Evolutionary conservation across 1,140 invertebrate genomes (phyloP).

Genomic region (Drosophila subobscura): DNA sequence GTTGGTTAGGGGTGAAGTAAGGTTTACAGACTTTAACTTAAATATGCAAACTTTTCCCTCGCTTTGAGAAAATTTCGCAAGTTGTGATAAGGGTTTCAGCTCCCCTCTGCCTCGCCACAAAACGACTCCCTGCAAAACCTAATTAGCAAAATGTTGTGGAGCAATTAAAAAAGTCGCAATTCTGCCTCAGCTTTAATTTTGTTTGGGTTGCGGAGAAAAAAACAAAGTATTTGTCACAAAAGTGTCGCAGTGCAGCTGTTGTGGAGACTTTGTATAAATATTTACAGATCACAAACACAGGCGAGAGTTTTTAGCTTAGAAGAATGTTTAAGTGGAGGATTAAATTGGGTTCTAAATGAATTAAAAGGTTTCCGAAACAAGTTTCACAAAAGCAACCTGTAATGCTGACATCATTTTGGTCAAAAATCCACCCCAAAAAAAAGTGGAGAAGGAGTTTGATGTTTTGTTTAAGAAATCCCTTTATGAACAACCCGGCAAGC

Average conservation of each 20-base stretch:
- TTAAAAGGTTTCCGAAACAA: background rate
- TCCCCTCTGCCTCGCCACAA: no score
- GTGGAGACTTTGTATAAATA: constrained; percentile 6
- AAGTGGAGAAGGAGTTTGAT: constrained; percentile 4
- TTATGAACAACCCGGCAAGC: background rate
- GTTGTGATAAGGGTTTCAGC: constrained; percentile 35
- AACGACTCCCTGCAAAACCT: constrained; percentile 29
- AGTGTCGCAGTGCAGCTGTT: constrained; percentile 30
- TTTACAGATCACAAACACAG: background rate
- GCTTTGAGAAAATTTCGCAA: constrained; percentile 30
- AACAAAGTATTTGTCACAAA: constrained; percentile 26
- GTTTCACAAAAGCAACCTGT: background rate
- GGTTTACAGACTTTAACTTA: constrained; percentile 31
- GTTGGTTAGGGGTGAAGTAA: background rate
- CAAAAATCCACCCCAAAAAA: constrained; percentile 16
- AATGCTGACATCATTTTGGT: constrained; percentile 32
- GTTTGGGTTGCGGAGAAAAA: constrained; percentile 7
- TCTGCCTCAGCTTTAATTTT: background rate
- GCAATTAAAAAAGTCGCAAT: constrained; percentile 26
- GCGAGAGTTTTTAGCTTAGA: background rate
- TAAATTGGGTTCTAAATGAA: no score
- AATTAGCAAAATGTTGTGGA: constrained; percentile 50
- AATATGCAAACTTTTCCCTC: constrained; percentile 55
- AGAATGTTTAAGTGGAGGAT: background rate
- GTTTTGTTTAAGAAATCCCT: constrained; percentile 28